Evolutionary conservation across 2,113 vertebrate genomes (phyloP).

Genomic region (Notiomystis cincta): DNA sequence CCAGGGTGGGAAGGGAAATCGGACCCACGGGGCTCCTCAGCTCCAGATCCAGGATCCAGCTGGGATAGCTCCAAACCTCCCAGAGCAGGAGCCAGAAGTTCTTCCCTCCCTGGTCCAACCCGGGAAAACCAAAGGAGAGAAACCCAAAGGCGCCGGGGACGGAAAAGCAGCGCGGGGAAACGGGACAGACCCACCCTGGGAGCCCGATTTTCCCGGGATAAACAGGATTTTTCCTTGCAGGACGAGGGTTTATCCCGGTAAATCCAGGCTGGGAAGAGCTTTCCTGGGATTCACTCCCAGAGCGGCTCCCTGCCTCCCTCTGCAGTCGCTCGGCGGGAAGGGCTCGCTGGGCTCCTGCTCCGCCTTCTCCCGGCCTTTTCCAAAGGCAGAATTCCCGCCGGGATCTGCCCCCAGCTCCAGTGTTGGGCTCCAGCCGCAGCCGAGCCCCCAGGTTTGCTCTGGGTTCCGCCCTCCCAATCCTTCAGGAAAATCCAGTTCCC

Average conservation of each 20-base stretch:
- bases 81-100: fast-evolving
- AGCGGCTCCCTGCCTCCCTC: conserved; percentile 43
- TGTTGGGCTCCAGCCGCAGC: fast-evolving
- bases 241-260: fast-evolving
- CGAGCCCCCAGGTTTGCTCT: fast-evolving
- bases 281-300: not conserved
- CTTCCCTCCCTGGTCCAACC: not conserved
- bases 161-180: not conserved
- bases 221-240: fast-evolving
- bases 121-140: not conserved
- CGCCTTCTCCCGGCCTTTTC: not conserved
- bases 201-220: not conserved
- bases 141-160: not conserved
- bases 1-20: not conserved
- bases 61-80: not conserved
- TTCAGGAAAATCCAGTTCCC: fast-evolving
- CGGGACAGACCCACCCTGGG: fast-evolving
- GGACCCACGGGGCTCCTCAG: not conserved
- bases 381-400: not conserved
- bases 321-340: not conserved
- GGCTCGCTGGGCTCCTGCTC: not conserved
- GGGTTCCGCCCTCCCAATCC: not conserved
- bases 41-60: not conserved
- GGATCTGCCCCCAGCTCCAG: not conserved
- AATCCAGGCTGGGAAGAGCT: fast-evolving